Evolutionary conservation across 2,797 vertebrate genomes (phyloP).

Genomic region (Salmo trutta): DNA sequence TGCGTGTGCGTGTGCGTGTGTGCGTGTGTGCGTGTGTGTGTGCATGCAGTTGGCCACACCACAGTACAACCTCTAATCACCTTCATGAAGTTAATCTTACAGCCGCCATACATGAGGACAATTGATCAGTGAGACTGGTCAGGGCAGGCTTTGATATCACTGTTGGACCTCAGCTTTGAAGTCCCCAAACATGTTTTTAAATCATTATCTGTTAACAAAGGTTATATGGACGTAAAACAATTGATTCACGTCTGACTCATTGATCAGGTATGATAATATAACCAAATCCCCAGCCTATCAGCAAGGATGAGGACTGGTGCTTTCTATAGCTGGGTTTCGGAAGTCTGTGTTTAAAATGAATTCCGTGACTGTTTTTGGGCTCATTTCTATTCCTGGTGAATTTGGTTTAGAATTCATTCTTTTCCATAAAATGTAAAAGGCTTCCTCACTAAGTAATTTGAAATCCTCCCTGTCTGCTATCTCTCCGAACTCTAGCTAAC

Average conservation of each 20-base stretch:
- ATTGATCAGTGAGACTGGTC: constrained; percentile 62
- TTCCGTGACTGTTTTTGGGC: constrained; percentile 51
- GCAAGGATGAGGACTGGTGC: constrained; percentile 58
- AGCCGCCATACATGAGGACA: constrained; percentile 40
- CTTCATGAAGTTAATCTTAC: constrained; percentile 56
- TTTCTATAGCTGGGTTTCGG: constrained; percentile 38
- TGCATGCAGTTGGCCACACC: constrained; percentile 5
- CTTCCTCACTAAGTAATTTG: constrained; percentile 73
- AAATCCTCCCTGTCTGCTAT: constrained; percentile 67
- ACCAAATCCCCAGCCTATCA: constrained; percentile 56
- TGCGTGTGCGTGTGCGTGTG: not conserved
- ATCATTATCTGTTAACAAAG: constrained; percentile 59
- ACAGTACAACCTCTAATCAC: constrained; percentile 59
- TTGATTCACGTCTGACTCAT: constrained; percentile 60
- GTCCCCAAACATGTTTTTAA: constrained; percentile 56
- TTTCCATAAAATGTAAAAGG: constrained; percentile 76
- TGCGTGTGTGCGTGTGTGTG: constrained; percentile 30
- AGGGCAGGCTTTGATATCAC: constrained; percentile 49
- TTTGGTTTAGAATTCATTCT: constrained; percentile 76
- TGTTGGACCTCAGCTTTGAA: constrained; percentile 58
- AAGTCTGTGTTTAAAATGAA: constrained; percentile 61
- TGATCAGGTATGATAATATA: constrained; percentile 63
- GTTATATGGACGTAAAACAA: constrained; percentile 61
- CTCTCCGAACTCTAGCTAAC: constrained; percentile 70
- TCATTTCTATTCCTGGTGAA: constrained; percentile 66